These are phyloP conservation scores for Apotomis betuletana DNA, from an alignment of 2,888 invertebrate species.

Conservation along the genomic window DNA sequence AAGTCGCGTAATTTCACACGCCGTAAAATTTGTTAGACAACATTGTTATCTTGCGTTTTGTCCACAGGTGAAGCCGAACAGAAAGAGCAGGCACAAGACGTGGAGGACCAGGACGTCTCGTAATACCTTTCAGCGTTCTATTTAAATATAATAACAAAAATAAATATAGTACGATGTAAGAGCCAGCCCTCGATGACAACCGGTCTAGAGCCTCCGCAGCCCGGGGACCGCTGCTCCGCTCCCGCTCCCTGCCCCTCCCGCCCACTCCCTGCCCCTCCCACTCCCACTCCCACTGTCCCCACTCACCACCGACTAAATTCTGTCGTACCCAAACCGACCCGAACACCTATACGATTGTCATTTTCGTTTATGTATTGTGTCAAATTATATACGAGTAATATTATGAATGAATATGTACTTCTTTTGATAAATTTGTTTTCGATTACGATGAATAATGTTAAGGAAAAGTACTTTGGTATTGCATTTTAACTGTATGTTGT, in stretches of 20 bases:
- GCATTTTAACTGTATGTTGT: conserved; percentile 75
- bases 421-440: conserved; percentile 80
- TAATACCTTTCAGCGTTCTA: conserved; percentile 85
- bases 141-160: conserved; percentile 79
- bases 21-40: neutral
- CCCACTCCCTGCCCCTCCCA: conserved; percentile 39
- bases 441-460: conserved; percentile 73
- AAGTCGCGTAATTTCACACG: neutral
- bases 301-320: conserved; percentile 32
- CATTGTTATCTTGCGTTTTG: conserved; percentile 6
- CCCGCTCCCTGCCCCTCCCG: neutral
- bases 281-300: conserved; percentile 27
- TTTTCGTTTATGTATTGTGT: conserved; percentile 68
- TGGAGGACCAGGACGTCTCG: conserved; percentile 98
- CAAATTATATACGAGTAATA: conserved; percentile 72
- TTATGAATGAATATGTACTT: conserved; percentile 71
- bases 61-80: conserved; percentile 93
- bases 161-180: conserved; percentile 81
- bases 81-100: conserved; percentile 95
- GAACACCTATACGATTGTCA: conserved; percentile 44
- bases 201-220: conserved; percentile 60
- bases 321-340: conserved; percentile 37
- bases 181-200: conserved; percentile 76
- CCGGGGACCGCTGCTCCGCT: conserved; percentile 16
- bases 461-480: conserved; percentile 78